Evolutionary conservation across 2,113 vertebrate genomes (phyloP).

Genomic region (Hiodon alosoides): DNA sequence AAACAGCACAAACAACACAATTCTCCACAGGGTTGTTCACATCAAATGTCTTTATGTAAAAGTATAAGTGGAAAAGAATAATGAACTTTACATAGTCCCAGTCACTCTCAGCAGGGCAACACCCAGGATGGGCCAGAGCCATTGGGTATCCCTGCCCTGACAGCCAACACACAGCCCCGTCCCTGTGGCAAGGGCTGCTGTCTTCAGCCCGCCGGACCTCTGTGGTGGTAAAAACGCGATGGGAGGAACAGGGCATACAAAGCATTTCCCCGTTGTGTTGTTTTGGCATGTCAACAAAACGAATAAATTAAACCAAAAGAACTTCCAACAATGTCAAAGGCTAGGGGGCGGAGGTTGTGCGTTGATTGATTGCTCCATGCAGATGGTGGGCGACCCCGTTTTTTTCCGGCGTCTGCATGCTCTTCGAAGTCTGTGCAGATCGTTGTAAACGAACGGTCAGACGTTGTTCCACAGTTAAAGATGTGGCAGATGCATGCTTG

Average conservation of each 20-base stretch:
- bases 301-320: background rate
- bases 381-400: conserved; percentile 38
- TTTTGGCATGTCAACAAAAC: conserved; percentile 23
- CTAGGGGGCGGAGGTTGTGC: conserved; percentile 30
- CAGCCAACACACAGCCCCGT: background rate
- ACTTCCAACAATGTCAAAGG: conserved; percentile 29
- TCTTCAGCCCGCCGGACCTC: conserved; percentile 2
- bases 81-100: conserved; percentile 37
- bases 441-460: conserved; percentile 3
- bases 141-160: background rate
- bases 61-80: conserved; percentile 61
- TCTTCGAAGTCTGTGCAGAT: conserved; percentile 4
- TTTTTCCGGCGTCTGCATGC: conserved; percentile 43
- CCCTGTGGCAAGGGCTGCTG: background rate
- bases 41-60: conserved; percentile 61
- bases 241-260: conserved; percentile 6
- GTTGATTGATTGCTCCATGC: conserved; percentile 57
- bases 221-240: background rate
- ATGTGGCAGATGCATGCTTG: conserved; percentile 34
- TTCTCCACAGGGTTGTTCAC: conserved; percentile 43
- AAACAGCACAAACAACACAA: conserved; percentile 17
- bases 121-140: conserved; percentile 5
- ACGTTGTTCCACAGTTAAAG: background rate
- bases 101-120: conserved; percentile 32
- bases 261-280: background rate